Evolutionary conservation across 2,888 invertebrate genomes (phyloP).

Genomic region (Smittia sp.): DNA sequence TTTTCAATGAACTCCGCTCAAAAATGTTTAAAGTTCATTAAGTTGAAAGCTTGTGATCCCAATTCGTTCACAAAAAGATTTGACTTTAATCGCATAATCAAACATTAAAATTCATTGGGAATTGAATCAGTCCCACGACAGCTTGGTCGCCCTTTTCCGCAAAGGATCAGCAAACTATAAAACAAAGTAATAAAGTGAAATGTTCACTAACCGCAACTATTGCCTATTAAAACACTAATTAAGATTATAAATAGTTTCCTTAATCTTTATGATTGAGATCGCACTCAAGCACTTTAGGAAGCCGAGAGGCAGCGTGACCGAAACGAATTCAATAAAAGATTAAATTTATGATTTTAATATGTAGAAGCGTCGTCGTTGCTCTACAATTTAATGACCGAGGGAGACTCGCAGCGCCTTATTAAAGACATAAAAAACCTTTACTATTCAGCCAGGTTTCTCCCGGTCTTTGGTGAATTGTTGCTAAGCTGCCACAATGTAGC

Average conservation of each 20-base stretch:
- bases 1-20: no score
- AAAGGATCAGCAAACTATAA: no score
- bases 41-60: no score
- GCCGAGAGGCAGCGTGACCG: not conserved
- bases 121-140: no score
- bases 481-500: not conserved
- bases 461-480: not conserved
- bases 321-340: conserved; percentile 24
- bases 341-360: conserved; percentile 37
- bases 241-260: not conserved
- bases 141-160: no score
- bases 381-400: conserved; percentile 28
- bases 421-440: conserved; percentile 13
- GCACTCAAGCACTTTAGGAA: not conserved
- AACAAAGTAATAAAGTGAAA: no score
- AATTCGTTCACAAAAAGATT: no score
- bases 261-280: conserved; percentile 9
- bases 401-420: conserved; percentile 25
- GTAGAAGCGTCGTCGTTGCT: not conserved
- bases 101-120: no score
- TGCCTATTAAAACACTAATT: conserved; percentile 1
- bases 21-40: no score
- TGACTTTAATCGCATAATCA: no score
- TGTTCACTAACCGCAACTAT: conserved; percentile 2
- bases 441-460: not conserved